Base-by-base conservation (phyloP, 2,888 invertebrate species). In the Epinotia demarniana region DNA sequence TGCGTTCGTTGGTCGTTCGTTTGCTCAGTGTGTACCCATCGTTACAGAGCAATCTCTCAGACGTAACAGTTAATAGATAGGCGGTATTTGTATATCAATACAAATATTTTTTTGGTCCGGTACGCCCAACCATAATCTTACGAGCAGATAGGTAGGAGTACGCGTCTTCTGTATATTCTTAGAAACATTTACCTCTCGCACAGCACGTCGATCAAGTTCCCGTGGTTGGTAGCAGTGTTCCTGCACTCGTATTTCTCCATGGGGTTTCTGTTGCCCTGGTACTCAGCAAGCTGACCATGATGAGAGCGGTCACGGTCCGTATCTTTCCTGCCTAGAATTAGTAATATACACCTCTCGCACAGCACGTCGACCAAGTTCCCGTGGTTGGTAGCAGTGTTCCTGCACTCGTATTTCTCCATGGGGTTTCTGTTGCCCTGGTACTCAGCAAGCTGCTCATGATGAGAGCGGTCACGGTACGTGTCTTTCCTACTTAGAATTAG, bases 141-240 rank as follows among this genome's bases (percentile, higher is more conserved):
- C n/a, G n/a, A n/a, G n/a, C n/a, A 23, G 23, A 23, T 23, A 23
- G 75, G 55, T 93, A 93, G 1, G 94, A 94, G 76, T 89, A 92
- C 86, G 94, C 87, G 8, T 96, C 96, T 66, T 95, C 95, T 95
- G 0, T 98, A 98, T 1, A 97, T 1, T 33, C 66, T 27, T 12
- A 64, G 9, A 23, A 23, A 23, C 0, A n/a, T 16, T 43, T n/a
- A 68, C 68, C 95, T 94, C 46, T 95, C 95, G 78, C 95, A 95
- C 19, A 97, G 85, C 71, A 95, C 89, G 86, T 95, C 96, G 6
- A 95, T 95, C 79, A 96, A 82, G 49, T 95, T 91, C 0, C 94
- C 94, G 70, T 95, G 94, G 0, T 86, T 84, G 4, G 77, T 75
- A 1, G 87, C 78, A 19, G 81, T 71, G 16, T n/a, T n/a, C n/a